Base-by-base conservation (phyloP, 2,113 vertebrate genomes). In the Carettochelys insculpta region DNA sequence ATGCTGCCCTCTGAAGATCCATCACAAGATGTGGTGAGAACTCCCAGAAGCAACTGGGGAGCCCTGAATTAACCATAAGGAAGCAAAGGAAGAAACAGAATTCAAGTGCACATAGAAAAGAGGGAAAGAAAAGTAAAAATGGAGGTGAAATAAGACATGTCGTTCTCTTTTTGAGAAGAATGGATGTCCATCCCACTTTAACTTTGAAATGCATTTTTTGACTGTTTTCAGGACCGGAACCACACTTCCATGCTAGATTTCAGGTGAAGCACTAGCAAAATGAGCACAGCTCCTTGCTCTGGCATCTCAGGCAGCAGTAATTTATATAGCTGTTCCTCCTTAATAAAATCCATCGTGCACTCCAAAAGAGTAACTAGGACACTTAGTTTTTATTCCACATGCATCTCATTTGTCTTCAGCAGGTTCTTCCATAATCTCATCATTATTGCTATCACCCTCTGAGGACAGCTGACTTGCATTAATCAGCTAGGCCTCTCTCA, bases 401-500 rank as follows among this genome's bases (percentile, higher is more conserved):
- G 97, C 97, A 97, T 98, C 98, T 97, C 97, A 97, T 98, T 97
- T 98, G 98, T 98, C 97, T 98, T 98, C 97, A 93, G 97, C 95
- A 97, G 97, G 97, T 97, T 97, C 96, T 96, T 97, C 97, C 96
- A 97, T 98, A 98, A 98, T 98, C 97, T 98, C 98, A 97, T 98
- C 98, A 97, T 98, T 98, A 98, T 97, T 97, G 97, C 97, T 98
- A 98, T 97, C 96, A 97, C 97, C 97, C 98, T 98, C 98, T 3
- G 95, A 98, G 98, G 98, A 98, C 97, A 96, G 96, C 97, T 97
- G 98, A 97, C 97, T 97, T 95, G 97, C 98, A 98, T 98, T 98
- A 98, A 98, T 98, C 98, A 98, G 97, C 95, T 92, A 77, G 94
- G 97, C 95, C 97, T 97, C 75, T 75, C 97, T 98, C 98, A 98